Base-by-base conservation (phyloP, 1,140 invertebrate genomes). In the Brachionus angularis region DNA sequence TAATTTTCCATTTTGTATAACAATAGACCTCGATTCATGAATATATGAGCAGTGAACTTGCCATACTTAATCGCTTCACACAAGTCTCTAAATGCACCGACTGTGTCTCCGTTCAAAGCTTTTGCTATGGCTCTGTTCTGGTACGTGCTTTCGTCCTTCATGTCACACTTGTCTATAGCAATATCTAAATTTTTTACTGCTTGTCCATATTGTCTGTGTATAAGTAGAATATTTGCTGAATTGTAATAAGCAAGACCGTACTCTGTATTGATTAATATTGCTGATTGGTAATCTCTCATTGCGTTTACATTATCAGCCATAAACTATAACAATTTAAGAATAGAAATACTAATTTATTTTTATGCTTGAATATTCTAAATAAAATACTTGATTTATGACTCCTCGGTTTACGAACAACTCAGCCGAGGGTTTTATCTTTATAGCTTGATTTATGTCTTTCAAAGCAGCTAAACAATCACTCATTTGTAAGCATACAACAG, bases 401-500 rank as follows among this genome's bases (percentile, higher is more conserved):
- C 80, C 80, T 49, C 80, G 76, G 71, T 81, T 82, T 25, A 78
- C 80, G 29, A 77, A 73, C 14, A 81, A 72, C 64, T 81, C 79
- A 1, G 80, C 79, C n/a, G 25, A 42, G 5, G 78, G 74, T 10
- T 72, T 61, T 0, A 78, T 74, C 33, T 74, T 76, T n/a, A 82
- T 75, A 10, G 79, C 76, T 23, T 75, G 72, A 50, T 75, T 78
- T 44, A 81, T 78, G 69, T 82, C 80, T 69, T 80, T 80, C 67
- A 75, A 77, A 0, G 80, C 79, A 29, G 76, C 80, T 74, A 78
- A 78, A 21, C 74, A 77, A 71, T 79, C 75, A 73, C 78, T 78
- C 80, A 81, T 81, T 73, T 82, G 80, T 4, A 82, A 75, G 55
- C 79, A 81, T 34, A 82, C 75, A 49, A 81, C 77, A 29, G 80